Conservation (phyloP, 2,113 vertebrate genomes). For the Thomomys bottae region DNA sequence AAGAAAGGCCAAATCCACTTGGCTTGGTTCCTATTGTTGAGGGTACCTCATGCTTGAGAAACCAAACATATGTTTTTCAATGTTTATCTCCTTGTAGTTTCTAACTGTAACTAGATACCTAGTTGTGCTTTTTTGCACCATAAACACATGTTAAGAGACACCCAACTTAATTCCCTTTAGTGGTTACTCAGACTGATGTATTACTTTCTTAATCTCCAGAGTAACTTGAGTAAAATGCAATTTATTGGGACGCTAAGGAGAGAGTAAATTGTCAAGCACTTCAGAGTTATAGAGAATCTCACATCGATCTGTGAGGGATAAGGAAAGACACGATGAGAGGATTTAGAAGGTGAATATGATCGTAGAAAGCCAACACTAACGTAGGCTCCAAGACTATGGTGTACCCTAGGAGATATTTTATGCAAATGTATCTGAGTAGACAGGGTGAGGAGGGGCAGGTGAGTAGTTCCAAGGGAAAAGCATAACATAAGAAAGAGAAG, state of each 20-base stretch:
- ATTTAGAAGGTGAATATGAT: neutral
- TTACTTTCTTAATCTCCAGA: constrained; percentile 40
- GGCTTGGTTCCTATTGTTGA: neutral
- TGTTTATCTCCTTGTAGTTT: neutral
- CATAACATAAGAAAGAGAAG: neutral
- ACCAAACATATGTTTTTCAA: neutral
- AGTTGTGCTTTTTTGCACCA: neutral
- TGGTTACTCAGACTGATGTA: constrained; percentile 38
- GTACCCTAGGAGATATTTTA: neutral
- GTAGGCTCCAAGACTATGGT: neutral
- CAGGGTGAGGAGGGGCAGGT: neutral
- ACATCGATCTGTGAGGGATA: neutral
- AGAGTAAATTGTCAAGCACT: constrained; percentile 37
- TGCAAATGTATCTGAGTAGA: neutral
- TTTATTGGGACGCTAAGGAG: constrained; percentile 33
- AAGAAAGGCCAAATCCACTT: neutral
- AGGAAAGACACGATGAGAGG: neutral
- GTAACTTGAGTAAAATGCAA: constrained; percentile 41
- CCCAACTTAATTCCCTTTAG: constrained; percentile 56
- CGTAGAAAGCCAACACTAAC: neutral
- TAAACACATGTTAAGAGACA: constrained; percentile 38
- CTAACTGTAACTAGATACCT: neutral
- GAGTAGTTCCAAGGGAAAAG: neutral
- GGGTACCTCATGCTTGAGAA: neutral
- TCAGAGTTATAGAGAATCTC: constrained; percentile 23